Evolutionary conservation across 2,113 vertebrate species (phyloP), one percentile per base, ranked within the genome.

Genomic region (Heloderma charlesbogerti): DNA sequence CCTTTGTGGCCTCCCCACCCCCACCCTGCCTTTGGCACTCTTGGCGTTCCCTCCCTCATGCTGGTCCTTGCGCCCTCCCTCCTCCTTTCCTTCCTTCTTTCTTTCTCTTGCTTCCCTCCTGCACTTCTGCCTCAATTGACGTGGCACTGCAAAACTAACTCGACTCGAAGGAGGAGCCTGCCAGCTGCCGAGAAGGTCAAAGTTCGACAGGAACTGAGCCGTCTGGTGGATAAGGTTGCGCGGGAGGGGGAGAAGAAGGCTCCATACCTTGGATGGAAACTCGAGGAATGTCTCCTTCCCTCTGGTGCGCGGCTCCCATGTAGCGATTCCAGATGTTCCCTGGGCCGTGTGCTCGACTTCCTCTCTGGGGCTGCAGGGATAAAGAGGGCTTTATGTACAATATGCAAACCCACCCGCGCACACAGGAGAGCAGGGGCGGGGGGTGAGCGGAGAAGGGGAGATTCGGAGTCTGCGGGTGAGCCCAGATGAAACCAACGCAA

Each of bases 241-340:
- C 37, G 57, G 82, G 16, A 34, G 88, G 48, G 66, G 96, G 95
- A 93, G 95, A 94, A 94, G 96, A 97, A 98, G 97, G 97, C 96
- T 98, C 97, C 97, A 94, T 96, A 95, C 97, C 98, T 98, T 95
- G 97, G 97, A 78, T 98, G 98, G 97, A 92, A 95, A 95, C 96
- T 97, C 96, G 96, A 98, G 98, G 98, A 98, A 98, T 98, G 98
- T 98, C 96, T 96, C 97, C 93, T 96, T 98, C 98, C 98, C 96
- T 98, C 92, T 97, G 97, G 97, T 94, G 95, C 96, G 96, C 95
- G 96, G 96, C 97, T 97, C 96, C 96, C 96, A 92, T 97, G 95
- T 98, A 99, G 97, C 54, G 97, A 98, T 99, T 99, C 99, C 99
- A 99, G 99, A 99, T 99, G 99, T 99, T 98, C 97, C 96, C 94